Conservation (phyloP, 2,888 invertebrate species). For the Ophion obscuratus region DNA sequence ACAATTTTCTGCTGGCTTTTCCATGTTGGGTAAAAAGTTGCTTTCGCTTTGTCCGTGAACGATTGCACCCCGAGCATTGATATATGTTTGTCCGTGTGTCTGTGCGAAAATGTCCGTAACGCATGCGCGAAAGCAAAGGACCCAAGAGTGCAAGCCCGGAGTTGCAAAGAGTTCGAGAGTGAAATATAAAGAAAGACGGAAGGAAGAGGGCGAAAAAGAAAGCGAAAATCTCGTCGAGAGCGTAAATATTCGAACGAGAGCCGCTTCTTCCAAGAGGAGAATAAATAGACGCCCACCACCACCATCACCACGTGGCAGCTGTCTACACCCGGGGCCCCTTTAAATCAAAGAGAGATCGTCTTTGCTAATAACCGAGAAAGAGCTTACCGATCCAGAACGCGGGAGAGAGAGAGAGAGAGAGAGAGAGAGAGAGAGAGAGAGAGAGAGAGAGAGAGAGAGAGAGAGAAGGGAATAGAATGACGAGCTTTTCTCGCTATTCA, state of each 20-base stretch:
- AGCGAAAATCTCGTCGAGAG: conserved; percentile 60
- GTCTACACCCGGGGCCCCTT: conserved; percentile 74
- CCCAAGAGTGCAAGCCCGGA: conserved; percentile 32
- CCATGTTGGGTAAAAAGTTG: background rate
- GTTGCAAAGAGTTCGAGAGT: conserved; percentile 62
- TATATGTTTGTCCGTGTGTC: background rate
- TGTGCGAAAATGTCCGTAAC: conserved; percentile 34
- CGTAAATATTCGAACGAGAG: conserved; percentile 72
- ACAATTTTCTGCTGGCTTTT: too few species aligned
- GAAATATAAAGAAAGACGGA: conserved; percentile 59
- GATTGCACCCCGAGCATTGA: too few species aligned
- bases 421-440: background rate
- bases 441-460: background rate
- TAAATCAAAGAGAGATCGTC: conserved; percentile 75
- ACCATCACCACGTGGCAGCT: conserved; percentile 75
- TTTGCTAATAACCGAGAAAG: conserved; percentile 72
- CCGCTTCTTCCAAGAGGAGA: conserved; percentile 75
- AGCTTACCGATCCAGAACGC: conserved; percentile 63
- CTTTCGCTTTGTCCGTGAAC: background rate
- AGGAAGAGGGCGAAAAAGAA: conserved; percentile 21
- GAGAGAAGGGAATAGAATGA: background rate
- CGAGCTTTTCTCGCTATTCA: conserved; percentile 64
- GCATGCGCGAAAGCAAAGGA: conserved; percentile 30
- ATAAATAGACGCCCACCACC: conserved; percentile 75
- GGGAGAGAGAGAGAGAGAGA: conserved; percentile 25